Evolutionary conservation across 1,140 invertebrate species (phyloP).

Genomic region (Drepana arcuata): DNA sequence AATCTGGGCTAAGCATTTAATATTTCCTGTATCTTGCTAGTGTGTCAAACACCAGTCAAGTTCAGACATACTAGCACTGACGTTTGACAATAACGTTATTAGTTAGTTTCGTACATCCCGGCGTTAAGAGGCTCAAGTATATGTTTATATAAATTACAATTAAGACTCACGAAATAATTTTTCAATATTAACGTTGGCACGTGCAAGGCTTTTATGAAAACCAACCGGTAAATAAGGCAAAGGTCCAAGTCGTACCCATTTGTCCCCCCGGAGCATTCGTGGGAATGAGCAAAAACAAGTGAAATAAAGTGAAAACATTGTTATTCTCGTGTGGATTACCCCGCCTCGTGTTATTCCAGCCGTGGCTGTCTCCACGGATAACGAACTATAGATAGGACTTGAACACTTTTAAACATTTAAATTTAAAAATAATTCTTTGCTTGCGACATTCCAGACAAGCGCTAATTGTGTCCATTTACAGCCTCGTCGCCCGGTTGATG

Average conservation of each 20-base stretch:
- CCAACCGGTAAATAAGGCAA: conserved; percentile 32
- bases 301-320: conserved; percentile 50
- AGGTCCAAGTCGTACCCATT: conserved; percentile 30
- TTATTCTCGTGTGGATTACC: conserved; percentile 46
- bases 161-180: too few relatives aligned
- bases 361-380: conserved; percentile 18
- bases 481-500: conserved; percentile 2
- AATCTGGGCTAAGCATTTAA: too few relatives aligned
- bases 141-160: too few relatives aligned
- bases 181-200: conserved; percentile 13
- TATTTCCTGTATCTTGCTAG: too few relatives aligned
- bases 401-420: conserved; percentile 13
- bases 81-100: too few relatives aligned
- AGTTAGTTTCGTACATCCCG: too few relatives aligned
- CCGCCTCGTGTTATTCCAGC: conserved; percentile 24
- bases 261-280: conserved; percentile 29
- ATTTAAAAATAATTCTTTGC: conserved; percentile 24
- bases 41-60: too few relatives aligned
- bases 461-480: conserved; percentile 20
- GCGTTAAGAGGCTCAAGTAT: too few relatives aligned
- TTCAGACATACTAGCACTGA: too few relatives aligned
- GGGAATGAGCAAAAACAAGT: conserved; percentile 42
- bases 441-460: conserved; percentile 5
- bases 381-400: conserved; percentile 19
- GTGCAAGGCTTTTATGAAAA: conserved; percentile 23